Evolutionary conservation across 2,888 invertebrate genomes (phyloP).

Genomic region (Elysia crispata): DNA sequence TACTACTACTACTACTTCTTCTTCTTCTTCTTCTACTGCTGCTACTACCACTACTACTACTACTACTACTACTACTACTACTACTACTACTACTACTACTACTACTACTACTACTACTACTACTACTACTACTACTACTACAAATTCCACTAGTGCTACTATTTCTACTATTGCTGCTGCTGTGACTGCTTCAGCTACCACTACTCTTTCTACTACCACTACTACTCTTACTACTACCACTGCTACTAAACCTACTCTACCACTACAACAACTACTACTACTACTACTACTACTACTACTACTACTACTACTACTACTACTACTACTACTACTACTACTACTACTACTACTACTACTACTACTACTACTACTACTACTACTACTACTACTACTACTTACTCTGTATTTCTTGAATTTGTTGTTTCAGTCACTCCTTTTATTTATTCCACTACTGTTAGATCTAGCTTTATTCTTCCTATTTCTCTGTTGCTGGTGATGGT

Average conservation of each 20-base stretch:
- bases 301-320: neutral
- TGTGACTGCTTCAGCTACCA: neutral
- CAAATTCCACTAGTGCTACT: too few relatives aligned
- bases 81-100: slow-evolving; percentile 21
- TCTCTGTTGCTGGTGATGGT: too few relatives aligned
- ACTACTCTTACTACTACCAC: too few relatives aligned
- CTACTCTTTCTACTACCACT: neutral
- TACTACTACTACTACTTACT: neutral
- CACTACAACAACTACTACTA: too few relatives aligned
- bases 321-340: slow-evolving; percentile 15
- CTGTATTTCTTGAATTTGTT: too few relatives aligned
- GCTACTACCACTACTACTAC: slow-evolving; percentile 5
- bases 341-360: slow-evolving; percentile 21
- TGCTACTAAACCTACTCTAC: too few relatives aligned
- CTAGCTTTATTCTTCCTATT: too few relatives aligned
- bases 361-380: slow-evolving; percentile 32
- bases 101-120: slow-evolving; percentile 15
- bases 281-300: too few relatives aligned
- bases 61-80: slow-evolving; percentile 33
- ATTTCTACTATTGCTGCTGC: too few relatives aligned
- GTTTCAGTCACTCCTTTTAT: too few relatives aligned
- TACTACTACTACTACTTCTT: slow-evolving; percentile 15
- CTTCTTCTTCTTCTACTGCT: neutral
- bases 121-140: too few relatives aligned
- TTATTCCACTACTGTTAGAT: too few relatives aligned